Conservation (phyloP, 2,113 vertebrate species). For the Amazona vittata region DNA sequence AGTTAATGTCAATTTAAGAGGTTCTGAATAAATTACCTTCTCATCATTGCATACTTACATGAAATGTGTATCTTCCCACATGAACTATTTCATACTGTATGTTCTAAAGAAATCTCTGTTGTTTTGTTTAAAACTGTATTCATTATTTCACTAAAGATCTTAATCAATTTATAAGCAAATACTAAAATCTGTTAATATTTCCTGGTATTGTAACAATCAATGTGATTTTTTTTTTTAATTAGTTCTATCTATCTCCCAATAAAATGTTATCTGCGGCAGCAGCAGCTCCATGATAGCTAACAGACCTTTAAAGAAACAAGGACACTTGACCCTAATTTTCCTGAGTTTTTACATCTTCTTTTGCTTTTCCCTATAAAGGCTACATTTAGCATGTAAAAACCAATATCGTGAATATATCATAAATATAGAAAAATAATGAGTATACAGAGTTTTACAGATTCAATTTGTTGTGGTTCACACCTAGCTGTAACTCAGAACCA, state of each 20-base stretch:
- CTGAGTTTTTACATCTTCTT: too few species aligned
- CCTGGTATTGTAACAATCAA: background rate
- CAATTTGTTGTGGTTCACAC: background rate
- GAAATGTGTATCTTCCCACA: background rate
- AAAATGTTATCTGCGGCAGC: background rate
- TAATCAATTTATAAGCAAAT: background rate
- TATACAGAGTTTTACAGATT: background rate
- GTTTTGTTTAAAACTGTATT: background rate
- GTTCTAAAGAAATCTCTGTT: background rate
- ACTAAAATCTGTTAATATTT: background rate
- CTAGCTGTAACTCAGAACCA: too few species aligned
- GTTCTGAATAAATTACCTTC: background rate
- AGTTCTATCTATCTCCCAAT: background rate
- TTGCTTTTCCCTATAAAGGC: background rate
- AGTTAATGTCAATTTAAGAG: background rate
- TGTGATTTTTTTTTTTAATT: background rate
- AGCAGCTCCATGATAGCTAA: background rate
- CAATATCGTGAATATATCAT: background rate
- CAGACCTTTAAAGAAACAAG: background rate
- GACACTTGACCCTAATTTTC: background rate
- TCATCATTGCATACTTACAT: background rate
- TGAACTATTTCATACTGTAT: background rate
- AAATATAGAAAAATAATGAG: background rate
- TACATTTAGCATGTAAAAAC: background rate
- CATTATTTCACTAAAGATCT: background rate